Percentiles rank a stretch among this genome's conserved stretches.
Evolutionary conservation across 2,888 invertebrate species (phyloP).

Genomic region (Aethes cnicana): DNA sequence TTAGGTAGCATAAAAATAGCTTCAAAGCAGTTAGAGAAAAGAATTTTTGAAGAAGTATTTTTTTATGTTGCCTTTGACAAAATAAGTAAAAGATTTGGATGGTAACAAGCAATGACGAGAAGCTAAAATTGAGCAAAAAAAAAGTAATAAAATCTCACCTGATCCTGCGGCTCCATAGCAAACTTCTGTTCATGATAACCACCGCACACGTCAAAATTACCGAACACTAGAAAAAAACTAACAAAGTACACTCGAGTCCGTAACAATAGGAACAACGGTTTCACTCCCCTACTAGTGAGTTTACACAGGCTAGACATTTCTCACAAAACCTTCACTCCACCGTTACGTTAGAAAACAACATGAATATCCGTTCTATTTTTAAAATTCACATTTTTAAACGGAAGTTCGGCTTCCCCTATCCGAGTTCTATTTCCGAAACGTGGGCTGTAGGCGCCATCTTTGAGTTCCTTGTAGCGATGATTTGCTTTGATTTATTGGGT

Average conservation of each 20-base stretch:
- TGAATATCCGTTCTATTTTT: slow-evolving; percentile 60
- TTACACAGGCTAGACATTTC: slow-evolving; percentile 57
- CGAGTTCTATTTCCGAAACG: slow-evolving; percentile 51
- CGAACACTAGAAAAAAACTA: slow-evolving; percentile 42
- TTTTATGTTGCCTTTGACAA: too few relatives aligned
- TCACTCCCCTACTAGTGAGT: slow-evolving; percentile 65
- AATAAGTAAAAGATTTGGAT: too few relatives aligned
- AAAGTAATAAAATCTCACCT: slow-evolving; percentile 33
- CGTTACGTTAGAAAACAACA: slow-evolving; percentile 48
- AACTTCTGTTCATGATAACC: slow-evolving; percentile 86
- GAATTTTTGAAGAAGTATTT: too few relatives aligned
- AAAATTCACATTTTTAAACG: slow-evolving; percentile 67
- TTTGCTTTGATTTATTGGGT: slow-evolving; percentile 37
- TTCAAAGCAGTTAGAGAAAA: too few relatives aligned
- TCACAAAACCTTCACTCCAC: slow-evolving; percentile 37
- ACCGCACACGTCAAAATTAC: slow-evolving; percentile 45
- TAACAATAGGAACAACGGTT: slow-evolving; percentile 64
- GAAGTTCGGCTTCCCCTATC: slow-evolving; percentile 59
- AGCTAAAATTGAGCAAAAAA: too few relatives aligned
- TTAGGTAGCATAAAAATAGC: neutral
- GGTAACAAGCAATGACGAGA: too few relatives aligned
- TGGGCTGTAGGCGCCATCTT: slow-evolving; percentile 63
- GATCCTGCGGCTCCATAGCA: slow-evolving; percentile 91
- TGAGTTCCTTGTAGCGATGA: slow-evolving; percentile 48
- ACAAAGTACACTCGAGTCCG: slow-evolving; percentile 62